Evolutionary conservation across 2,113 vertebrate genomes (phyloP), one percentile per base, ranked within the genome.

Genomic region (Epinephelus moara): DNA sequence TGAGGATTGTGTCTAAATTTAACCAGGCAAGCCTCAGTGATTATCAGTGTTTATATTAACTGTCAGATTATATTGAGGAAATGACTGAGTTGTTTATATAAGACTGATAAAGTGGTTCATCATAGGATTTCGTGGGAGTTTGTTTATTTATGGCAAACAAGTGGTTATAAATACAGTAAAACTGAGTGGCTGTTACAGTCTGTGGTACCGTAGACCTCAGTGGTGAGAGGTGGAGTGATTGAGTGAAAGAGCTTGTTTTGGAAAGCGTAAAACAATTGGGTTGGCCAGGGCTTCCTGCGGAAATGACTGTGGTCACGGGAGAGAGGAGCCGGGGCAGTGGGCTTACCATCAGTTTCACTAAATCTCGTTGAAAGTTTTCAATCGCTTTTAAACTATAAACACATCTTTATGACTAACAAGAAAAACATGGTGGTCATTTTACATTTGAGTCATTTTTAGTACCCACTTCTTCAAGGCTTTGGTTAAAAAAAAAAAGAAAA

Each of bases 231-330:
- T 25, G 70, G 81, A 75, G 76, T 52, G 78, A 71, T 0, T 21
- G 74, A 82, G 83, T 66, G 76, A 72, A 1, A 14, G 37, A 69
- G 73, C 71, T 89, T 92, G 91, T 90, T 92, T 87, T 92, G 83
- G 85, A 93, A 88, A 90, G 75, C 27, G 61, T 84, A 73, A 88
- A 85, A 89, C 88, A 89, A 89, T 92, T 63, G 86, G 84, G 81
- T 40, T 73, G 80, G 77, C 19, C 59, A 53, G 88, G 57, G 74
- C 89, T 94, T 94, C 93, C 92, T 95, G 92, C 71, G 93, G 94
- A 94, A 95, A 90, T 80, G 70, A 70, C 86, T 89, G 87, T 23
- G 60, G 92, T 91, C 88, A 89, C 67, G 68, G 74, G 81, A 89
- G 80, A 80, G 80, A 73, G 64, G 71, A 79, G 71, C 79, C 37